Evolutionary conservation across 2,797 vertebrate genomes (phyloP), one percentile per base, ranked within the genome.

Genomic region (Semaprochilodus insignis): DNA sequence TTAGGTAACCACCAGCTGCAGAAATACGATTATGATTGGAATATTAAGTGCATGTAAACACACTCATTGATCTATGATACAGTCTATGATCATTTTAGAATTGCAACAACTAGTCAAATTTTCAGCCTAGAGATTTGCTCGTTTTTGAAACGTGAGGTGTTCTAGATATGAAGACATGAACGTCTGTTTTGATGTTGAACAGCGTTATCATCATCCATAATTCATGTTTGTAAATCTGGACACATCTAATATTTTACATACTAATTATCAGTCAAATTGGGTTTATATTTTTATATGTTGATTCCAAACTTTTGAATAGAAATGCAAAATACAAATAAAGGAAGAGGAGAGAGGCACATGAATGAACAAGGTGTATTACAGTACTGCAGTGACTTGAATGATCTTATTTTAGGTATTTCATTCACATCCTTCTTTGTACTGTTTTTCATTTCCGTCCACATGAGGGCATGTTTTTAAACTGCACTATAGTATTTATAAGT

Each of bases 361-460:
- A 54, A 48, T 48, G 0, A 57, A 23, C 27, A 7, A 31, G 25
- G 10, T 55, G 40, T 65, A n/a, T 65, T 44, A 4, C n/a, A 27
- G 63, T 44, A 63, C 51, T 57, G 40, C 52, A 36, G 52, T 51
- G 34, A 55, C 14, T 14, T 27, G n/a, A 71, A 52, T 23, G 5
- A 48, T 10, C 27, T 34, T 44, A 44, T 44, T 51, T 15, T 3
- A 55, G 52, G 17, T 55, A 57, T 55, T 74, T 74, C 36, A 57
- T 21, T 36, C 10, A 13, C 60, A 59, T 36, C 25, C 16, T 83
- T 23, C 27, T 11, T 52, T 83, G 19, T 67, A 78, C 21, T 51
- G 40, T 71, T 75, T 80, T 75, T 55, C 31, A 23, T 55, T 73
- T 54, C 31, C 34, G 31, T 66, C 36, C 67, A 54, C 14, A 51